Evolutionary conservation across 30 jellyfish, hydroid and myxozoan genomes (phyloP).

Genomic region (Aurelia sp.): DNA sequence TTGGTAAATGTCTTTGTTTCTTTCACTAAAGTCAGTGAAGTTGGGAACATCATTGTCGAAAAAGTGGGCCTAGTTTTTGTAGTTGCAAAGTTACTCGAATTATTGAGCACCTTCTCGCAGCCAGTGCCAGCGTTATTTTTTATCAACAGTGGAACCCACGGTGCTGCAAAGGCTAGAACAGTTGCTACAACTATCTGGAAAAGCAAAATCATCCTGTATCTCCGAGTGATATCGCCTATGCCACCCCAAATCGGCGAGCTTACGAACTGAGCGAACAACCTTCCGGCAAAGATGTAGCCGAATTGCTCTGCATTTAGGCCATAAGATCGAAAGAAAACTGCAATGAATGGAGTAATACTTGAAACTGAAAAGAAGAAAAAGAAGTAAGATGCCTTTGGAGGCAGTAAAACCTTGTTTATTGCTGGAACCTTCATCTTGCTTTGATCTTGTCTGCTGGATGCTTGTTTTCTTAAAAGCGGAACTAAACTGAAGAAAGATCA

Average conservation of each 20-base stretch:
- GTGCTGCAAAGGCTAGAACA: conserved; percentile 34
- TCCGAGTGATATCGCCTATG: conserved; percentile 53
- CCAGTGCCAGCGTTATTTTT: no score
- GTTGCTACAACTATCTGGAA: conserved; percentile 17
- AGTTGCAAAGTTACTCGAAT: no score
- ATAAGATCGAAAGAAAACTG: conserved; percentile 39
- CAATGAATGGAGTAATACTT: conserved; percentile 33
- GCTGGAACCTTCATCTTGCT: not conserved
- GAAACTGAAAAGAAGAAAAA: conserved; percentile 36
- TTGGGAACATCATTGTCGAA: no score
- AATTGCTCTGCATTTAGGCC: conserved; percentile 70
- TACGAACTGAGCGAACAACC: conserved; percentile 51
- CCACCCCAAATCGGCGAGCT: conserved; percentile 64
- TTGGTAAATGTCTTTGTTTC: no score
- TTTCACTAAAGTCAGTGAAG: no score
- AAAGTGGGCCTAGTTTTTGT: no score
- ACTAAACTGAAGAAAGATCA: no score
- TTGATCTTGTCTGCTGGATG: not conserved
- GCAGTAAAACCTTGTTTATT: conserved; percentile 18
- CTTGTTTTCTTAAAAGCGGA: no score
- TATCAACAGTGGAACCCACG: conserved; percentile 53
- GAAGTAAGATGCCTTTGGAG: conserved; percentile 57
- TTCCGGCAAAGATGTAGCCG: conserved; percentile 59
- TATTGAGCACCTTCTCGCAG: no score
- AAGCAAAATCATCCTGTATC: conserved; percentile 3